phyloP scores from a whole-genome alignment of 1,140 invertebrate genomes.

The Adoxophyes honmai region DNA sequence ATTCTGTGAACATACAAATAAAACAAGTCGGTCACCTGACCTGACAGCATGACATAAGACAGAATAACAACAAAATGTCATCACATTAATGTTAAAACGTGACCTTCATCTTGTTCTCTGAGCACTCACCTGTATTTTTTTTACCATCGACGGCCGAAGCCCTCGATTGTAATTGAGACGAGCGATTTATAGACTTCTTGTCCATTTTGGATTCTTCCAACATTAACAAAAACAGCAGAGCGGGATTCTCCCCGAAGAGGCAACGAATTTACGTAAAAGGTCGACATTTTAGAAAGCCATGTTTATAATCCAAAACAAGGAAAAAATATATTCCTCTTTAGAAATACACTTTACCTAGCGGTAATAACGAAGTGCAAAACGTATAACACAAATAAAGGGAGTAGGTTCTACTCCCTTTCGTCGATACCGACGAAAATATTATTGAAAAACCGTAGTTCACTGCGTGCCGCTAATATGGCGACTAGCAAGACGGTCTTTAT shows the following conservation, averaged over 20 bases:
- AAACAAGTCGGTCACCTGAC: conserved; percentile 6
- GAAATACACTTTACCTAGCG: conserved; percentile 48
- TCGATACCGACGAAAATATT: conserved; percentile 80
- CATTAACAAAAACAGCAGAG: conserved; percentile 62
- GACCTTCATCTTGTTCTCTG: conserved; percentile 29
- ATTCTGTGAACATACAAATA: conserved; percentile 32
- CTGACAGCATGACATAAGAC: conserved; percentile 19
- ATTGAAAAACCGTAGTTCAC: conserved; percentile 61
- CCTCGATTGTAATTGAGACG: conserved; percentile 80
- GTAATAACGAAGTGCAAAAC: conserved; percentile 64
- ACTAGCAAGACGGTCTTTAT: conserved; percentile 64
- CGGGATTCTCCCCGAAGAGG: conserved; percentile 83
- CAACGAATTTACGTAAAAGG: conserved; percentile 79
- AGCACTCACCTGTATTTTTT: conserved; percentile 82
- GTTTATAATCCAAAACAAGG: conserved; percentile 80
- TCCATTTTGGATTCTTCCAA: conserved; percentile 82
- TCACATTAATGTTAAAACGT: conserved; percentile 21
- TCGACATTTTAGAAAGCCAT: conserved; percentile 91
- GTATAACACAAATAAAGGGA: conserved; percentile 70
- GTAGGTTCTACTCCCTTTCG: conserved; percentile 79
- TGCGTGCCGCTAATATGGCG: conserved; percentile 83
- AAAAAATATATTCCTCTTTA: conserved; percentile 67
- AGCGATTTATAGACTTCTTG: conserved; percentile 82
- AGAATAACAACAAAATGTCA: conserved; percentile 22
- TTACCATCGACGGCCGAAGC: conserved; percentile 81